Evolutionary conservation across 2,797 vertebrate genomes (phyloP), one percentile per base, ranked within the genome.

Genomic region (Karalla daura): DNA sequence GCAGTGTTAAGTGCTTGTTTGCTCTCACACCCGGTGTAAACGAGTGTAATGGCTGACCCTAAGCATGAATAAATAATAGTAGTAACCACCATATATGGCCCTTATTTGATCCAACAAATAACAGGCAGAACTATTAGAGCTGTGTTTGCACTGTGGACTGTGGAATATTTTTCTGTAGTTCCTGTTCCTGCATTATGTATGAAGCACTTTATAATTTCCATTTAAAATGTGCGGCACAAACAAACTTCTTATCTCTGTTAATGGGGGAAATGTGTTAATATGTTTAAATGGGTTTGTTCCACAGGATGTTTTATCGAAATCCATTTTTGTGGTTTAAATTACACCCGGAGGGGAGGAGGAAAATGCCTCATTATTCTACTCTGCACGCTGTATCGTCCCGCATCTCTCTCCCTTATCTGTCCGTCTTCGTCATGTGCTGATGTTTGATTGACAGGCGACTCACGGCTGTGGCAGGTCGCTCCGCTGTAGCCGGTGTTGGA

Each of bases 391-490:
- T 2, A 30, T 30, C 0, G 28, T 18, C 50, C 21, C n/a, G 12
- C 0, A 13, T 11, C 24, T 25, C 0, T 18, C 25, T 47, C 18
- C 32, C 41, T 18, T 15, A 3, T 56, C 7, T 59, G 21, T 17
- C 20, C 37, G 33, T 17, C 24, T 25, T 24, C 6, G 3, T 46
- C 13, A 3, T 37, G 46, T 40, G 28, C 12, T 13, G 15, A 2
- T 55, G 62, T 39, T 36, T 51, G 46, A 51, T 12, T 40, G 41
- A 45, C 32, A 17, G n/a, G 18, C 18, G 23, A 95, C 96, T 97
- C 81, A 98, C 96, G 94, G 91, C 96, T 95, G 76, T 98, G 96
- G 58, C 96, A 98, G 62, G 95, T 97, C 1, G 93, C 92, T 5
- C 96, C 96, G 0, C 20, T 85, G 84, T 98, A 98, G 27, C 95